Evolutionary conservation across 2,113 vertebrate genomes (phyloP).

Genomic region (Stomatorhinus ivindoensis): DNA sequence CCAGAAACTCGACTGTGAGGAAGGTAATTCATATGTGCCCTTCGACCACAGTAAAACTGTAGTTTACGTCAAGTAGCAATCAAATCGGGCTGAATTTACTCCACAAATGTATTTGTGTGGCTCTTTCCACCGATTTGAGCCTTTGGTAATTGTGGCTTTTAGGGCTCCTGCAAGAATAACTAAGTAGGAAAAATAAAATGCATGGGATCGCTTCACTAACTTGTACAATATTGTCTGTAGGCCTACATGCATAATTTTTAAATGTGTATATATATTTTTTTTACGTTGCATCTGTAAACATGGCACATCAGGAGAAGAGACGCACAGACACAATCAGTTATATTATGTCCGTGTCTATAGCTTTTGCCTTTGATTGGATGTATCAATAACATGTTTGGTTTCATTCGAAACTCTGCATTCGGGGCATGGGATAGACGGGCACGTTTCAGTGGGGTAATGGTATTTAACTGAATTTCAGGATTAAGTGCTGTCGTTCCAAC

Average conservation of each 20-base stretch:
- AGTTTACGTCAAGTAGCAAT: neutral
- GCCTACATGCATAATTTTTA: neutral
- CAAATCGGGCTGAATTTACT: neutral
- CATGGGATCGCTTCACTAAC: neutral
- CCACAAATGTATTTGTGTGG: neutral
- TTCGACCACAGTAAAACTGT: neutral
- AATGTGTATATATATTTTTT: neutral
- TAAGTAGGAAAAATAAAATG: neutral
- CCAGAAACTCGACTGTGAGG: neutral
- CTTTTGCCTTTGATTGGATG: neutral
- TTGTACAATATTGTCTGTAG: neutral
- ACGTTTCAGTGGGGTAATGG: neutral
- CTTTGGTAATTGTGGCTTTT: neutral
- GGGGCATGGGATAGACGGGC: neutral
- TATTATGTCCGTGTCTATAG: neutral
- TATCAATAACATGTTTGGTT: neutral
- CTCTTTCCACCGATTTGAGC: neutral
- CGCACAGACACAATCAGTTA: neutral
- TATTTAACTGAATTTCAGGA: neutral
- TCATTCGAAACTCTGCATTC: neutral
- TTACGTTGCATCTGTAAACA: neutral
- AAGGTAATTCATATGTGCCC: neutral
- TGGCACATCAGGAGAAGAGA: neutral
- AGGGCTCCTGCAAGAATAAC: neutral
- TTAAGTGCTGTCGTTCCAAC: neutral